Base-by-base conservation (phyloP, 2,797 vertebrate genomes). In the Tragelaphus oryx region DNA sequence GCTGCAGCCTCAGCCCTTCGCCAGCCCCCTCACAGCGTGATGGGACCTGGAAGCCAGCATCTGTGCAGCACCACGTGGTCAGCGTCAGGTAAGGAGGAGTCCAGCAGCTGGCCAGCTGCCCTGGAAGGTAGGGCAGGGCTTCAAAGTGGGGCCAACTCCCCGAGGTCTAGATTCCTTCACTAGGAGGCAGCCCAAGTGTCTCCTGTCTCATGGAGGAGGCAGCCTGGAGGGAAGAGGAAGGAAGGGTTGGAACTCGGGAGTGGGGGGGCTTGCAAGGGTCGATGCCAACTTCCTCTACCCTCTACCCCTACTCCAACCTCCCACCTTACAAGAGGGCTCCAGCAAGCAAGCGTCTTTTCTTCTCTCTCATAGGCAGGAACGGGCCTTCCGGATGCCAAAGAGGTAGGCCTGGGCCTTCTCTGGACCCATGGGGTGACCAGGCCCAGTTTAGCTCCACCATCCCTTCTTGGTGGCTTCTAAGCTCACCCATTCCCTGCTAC, bases 361-460 rank as follows among this genome's bases (percentile, higher is more conserved):
- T 97, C 83, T 97, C 95, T 98, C 94, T 97, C 93, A 95, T 98
- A 99, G 99, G 98, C 98, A 99, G 26, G 99, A 99, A 91, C 99
- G 98, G 95, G 95, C 98, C 76, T 98, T 99, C 98, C 98, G 98
- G 98, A 98, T 99, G 98, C 99, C 99, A 89, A 99, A 98, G 98
- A 99, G 98, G 99, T 99, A 98, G 97, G 99, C 71, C 57, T 92
- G 59, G 83, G 54, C 74, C 91, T 97, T 71, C n/a, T 74, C 78
- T 83, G 85, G 52, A 54, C 26, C 75, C 65, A 65, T 11, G 17
- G 75, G 13, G 11, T 94, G 65, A 92, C 87, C 95, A 60, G 78
- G 94, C 62, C 95, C 76, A 30, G 62, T 92, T 71, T 50, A 59
- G 62, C 52, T 41, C 44, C 30, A 28, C 41, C 44, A 30, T 48